Conservation (phyloP, 2,113 vertebrate species). For the Pterocles orientalis region DNA sequence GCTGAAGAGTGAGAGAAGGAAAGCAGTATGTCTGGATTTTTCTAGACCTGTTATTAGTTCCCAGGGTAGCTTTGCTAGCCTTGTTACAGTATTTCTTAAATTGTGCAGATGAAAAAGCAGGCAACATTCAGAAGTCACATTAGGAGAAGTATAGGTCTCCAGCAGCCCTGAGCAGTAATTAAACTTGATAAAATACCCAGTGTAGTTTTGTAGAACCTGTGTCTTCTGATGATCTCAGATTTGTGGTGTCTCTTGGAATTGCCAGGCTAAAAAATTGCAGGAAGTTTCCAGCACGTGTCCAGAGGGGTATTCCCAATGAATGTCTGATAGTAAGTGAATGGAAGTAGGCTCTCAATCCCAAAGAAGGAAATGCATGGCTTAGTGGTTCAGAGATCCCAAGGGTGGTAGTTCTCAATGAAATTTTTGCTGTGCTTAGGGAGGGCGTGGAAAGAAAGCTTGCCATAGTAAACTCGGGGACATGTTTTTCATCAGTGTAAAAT, state of each 20-base stretch:
- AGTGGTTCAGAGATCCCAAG: not conserved
- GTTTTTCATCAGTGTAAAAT: not conserved
- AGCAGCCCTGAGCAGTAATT: not conserved
- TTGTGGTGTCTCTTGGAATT: not conserved
- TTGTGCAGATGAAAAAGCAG: not conserved
- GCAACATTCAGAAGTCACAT: not conserved
- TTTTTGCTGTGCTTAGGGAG: not conserved
- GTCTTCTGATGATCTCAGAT: not conserved
- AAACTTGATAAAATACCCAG: not conserved
- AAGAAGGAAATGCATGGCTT: not conserved
- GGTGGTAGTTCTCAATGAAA: not conserved
- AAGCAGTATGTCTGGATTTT: constrained; percentile 20
- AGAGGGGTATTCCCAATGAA: not conserved
- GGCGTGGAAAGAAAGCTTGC: not conserved
- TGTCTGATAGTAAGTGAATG: not conserved
- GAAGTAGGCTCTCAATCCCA: not conserved
- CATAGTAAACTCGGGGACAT: not conserved
- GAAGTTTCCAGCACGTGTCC: not conserved
- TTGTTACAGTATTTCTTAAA: not conserved
- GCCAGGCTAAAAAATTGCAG: not conserved
- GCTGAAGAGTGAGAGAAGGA: constrained; percentile 44
- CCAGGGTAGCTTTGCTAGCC: not conserved
- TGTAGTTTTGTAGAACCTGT: not conserved
- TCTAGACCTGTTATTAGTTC: constrained; percentile 53
- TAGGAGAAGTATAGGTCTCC: not conserved